phyloP scores from a whole-genome alignment of 2,888 invertebrate genomes.

The Drosophila silvestris region DNA sequence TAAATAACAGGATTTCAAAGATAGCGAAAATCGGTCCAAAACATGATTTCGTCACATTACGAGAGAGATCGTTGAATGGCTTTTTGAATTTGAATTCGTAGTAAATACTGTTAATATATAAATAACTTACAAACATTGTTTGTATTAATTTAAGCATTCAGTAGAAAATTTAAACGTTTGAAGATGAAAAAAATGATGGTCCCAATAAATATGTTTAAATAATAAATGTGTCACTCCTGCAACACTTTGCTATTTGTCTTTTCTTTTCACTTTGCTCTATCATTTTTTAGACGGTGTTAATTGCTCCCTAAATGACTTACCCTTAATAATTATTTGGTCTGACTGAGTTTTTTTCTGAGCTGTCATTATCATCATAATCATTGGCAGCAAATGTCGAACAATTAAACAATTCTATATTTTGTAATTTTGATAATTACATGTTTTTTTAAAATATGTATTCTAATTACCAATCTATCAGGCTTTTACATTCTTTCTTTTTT shows the following conservation, averaged over 20 bases:
- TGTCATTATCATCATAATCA: not conserved
- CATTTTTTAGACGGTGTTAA: not conserved
- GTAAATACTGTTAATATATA: not conserved
- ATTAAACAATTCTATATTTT: not conserved
- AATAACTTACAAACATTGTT: not conserved
- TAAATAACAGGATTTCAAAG: not conserved
- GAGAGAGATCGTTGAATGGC: not conserved
- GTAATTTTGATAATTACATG: not conserved
- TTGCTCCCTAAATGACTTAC: not conserved
- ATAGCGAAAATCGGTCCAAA: not conserved
- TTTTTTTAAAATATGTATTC: not conserved
- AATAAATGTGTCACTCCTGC: not conserved
- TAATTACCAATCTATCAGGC: not conserved
- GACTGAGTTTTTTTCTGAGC: not conserved
- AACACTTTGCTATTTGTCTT: not conserved
- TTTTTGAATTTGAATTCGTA: not conserved
- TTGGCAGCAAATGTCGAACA: not conserved
- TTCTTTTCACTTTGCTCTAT: not conserved
- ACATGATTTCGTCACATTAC: not conserved
- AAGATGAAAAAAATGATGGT: not conserved
- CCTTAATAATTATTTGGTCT: not conserved
- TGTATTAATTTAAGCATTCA: not conserved
- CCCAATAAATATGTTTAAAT: not conserved
- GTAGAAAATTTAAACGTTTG: rapidly evolving
- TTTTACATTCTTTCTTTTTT: not conserved